Evolutionary conservation across 1,140 invertebrate species (phyloP), one percentile per base, ranked within the genome.

Genomic region (Drosophila funebris): DNA sequence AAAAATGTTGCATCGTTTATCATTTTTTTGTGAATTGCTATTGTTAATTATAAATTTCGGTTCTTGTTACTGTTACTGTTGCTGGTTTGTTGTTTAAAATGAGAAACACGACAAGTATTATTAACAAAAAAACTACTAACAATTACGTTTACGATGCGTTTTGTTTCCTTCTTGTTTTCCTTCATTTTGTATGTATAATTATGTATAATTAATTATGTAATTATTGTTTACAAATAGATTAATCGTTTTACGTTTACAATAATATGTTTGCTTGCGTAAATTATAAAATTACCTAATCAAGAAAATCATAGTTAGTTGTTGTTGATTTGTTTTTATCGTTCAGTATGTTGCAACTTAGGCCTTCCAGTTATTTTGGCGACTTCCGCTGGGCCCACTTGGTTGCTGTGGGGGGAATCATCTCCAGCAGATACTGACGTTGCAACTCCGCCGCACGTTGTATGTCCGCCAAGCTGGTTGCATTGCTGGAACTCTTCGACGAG

Each of bases 391-490:
- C 41, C 87, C 90, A 36, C 90, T 90, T 14, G 82, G 85, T 63
- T 91, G 90, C 58, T 90, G 94, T 9, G 97, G 97, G n/a, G n/a
- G 97, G 97, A 79, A 99, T 98, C 97, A 99, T 98, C 91, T 99
- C 98, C 22, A 99, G 94, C 71, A 99, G 93, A 94, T 98, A 99
- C 93, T 99, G 98, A 44, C 98, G 94, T 92, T 99, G 98, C 41
- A 98, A 92, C 90, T 99, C 97, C 11, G 96, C 96, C 46, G 96
- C 95, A 78, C 96, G 93, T 91, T 96, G 96, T 76, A 97, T 93
- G 63, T 97, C 96, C 0, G 94, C 95, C 71, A 95, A 90, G 80
- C 94, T 94, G 5, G 93, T 93, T 11, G 93, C 92, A 70, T 92
- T 93, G 82, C 92, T 93, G 29, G 92, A 92, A 50, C 92, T 92